Base-by-base conservation (phyloP, 2,113 vertebrate genomes). In the Siphamia tubifer region DNA sequence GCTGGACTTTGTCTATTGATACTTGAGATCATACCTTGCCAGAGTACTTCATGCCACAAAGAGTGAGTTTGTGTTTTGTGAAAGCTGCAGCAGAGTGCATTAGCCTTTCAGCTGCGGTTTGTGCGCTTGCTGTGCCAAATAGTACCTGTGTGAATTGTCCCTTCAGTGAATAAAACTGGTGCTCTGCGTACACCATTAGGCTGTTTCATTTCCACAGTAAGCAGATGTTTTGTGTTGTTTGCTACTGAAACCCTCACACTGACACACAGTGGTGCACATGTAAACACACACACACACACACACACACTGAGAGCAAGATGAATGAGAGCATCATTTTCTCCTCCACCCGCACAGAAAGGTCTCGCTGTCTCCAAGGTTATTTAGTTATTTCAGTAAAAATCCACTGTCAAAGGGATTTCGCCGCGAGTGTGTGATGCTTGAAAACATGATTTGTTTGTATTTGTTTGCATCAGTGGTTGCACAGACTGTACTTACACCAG, bases 221-320 rank as follows among this genome's bases (percentile, higher is more conserved):
- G 77, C 77, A 80, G 81, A 81, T 77, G 73, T 83, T 87, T 86
- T 83, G 82, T 79, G 76, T 70, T 77, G 74, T 74, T 77, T 51
- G 63, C 70, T 31, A 47, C 77, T 53, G 60, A 11, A 34, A 48
- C 57, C 68, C 78, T 62, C 45, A 57, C 48, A 24, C 55, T 45
- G 34, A 61, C 64, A 65, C 77, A 30, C 51, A 19, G 58, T 35
- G 13, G 36, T 36, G 55, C 71, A 72, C 40, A 76, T n/a, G n/a
- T n/a, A n/a, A 53, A 71, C 62, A 69, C 52, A 64, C 24, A 40
- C 49, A 15, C 36, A 23, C 32, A 34, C 23, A 52, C 27, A 62
- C 20, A 35, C 4, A 39, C 13, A 24, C n/a, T 47, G 19, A 23
- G 16, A 73, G 56, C 53, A 69, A 74, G 55, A 77, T 80, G 73